Evolutionary conservation across 1,140 invertebrate species (phyloP).

Genomic region (Heliconius congener): DNA sequence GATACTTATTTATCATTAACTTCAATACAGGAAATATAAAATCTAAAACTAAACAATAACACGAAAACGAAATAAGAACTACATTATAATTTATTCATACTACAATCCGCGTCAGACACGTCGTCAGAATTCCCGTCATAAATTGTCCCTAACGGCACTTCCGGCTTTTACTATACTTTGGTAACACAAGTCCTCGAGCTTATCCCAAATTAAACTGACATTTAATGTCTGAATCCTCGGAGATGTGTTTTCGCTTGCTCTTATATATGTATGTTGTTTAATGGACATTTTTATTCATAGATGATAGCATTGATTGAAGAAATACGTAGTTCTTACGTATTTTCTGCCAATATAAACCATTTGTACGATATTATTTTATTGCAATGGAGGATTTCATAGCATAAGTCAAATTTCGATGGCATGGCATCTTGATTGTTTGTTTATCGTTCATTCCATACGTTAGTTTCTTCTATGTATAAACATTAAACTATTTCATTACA

Average conservation of each 20-base stretch:
- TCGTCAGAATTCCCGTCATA: constrained; percentile 25
- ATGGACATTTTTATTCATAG: background rate
- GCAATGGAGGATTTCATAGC: too few relatives aligned
- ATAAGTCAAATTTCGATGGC: background rate
- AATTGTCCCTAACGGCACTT: constrained; percentile 28
- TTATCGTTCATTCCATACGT: background rate
- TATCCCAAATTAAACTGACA: constrained; percentile 43
- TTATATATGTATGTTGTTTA: background rate
- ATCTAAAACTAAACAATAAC: constrained; percentile 8
- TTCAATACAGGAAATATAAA: constrained; percentile 1
- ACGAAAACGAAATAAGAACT: background rate
- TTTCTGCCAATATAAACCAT: too few relatives aligned
- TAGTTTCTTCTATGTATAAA: background rate
- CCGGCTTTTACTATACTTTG: constrained; percentile 21
- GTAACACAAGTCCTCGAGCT: constrained; percentile 26
- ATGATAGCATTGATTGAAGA: background rate
- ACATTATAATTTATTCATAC: constrained; percentile 14
- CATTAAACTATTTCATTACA: background rate
- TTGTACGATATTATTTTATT: too few relatives aligned
- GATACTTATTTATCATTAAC: too few relatives aligned
- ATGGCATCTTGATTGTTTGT: background rate
- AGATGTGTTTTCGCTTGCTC: constrained; percentile 33
- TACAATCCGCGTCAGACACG: constrained; percentile 25
- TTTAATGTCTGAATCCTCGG: constrained; percentile 31
- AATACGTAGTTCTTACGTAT: background rate